These are phyloP conservation scores for Cuniculus paca DNA, from an alignment of 2,797 vertebrate species.

Conservation along the genomic window DNA sequence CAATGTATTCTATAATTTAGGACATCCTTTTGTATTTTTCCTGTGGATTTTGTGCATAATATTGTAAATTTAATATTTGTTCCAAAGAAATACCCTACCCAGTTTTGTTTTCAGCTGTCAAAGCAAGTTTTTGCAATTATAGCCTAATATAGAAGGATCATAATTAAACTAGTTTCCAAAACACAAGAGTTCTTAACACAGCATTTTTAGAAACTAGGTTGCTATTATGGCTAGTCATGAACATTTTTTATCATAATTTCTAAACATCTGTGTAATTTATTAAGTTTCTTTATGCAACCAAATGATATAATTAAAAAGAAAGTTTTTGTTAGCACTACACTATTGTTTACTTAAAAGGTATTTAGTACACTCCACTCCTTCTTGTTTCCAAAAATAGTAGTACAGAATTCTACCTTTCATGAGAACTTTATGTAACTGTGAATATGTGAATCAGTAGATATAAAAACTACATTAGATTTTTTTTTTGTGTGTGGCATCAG, in stretches of 20 bases:
- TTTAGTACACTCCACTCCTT: not conserved
- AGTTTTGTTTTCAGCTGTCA: not conserved
- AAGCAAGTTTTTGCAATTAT: not conserved
- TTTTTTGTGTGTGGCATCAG: no score
- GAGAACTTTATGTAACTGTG: not conserved
- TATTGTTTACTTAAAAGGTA: not conserved
- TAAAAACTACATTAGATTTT: not conserved
- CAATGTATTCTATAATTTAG: not conserved
- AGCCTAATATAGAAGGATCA: not conserved
- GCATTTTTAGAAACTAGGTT: not conserved
- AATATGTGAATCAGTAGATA: not conserved
- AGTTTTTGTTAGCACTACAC: not conserved
- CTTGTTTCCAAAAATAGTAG: not conserved
- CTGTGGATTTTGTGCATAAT: not conserved
- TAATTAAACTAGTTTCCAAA: conserved; percentile 18
- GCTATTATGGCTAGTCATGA: not conserved
- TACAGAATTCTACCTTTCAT: not conserved
- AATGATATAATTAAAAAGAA: conserved; percentile 11
- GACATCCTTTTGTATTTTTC: not conserved
- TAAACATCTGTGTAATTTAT: not conserved
- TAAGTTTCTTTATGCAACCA: not conserved
- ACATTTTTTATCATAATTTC: not conserved
- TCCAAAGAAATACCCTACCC: not conserved
- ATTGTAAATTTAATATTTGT: not conserved
- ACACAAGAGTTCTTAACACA: not conserved